Base-by-base conservation (phyloP, 2,888 invertebrate genomes). In the Amphipyra tragopoginis region DNA sequence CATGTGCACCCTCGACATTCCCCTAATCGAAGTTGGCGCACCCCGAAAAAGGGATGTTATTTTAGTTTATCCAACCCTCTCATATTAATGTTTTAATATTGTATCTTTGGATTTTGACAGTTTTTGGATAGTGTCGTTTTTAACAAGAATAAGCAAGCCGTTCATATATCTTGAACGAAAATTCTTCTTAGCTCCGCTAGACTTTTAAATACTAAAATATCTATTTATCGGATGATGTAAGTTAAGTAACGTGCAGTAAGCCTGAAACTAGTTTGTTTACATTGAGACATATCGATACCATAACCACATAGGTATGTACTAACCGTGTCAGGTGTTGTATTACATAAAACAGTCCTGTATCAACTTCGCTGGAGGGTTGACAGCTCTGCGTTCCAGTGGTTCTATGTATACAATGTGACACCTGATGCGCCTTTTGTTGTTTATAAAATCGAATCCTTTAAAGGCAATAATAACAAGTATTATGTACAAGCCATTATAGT, bases 1-100 rank as follows among this genome's bases (percentile, higher is more conserved):
- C 90, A 88, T 88, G 82, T 86, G 87, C 93, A 92, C 94, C 94
- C 94, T 93, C 87, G 78, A 88, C 77, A 74, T 85, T 92, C 92
- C 93, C 93, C 94, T 90, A 91, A 90, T 88, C 85, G 84, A 80
- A 88, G 87, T 88, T 85, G 84, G 79, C 87, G 87, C 91, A 91
- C 93, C 92, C 93, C 89, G 86, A 89, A 86, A 89, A 86, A 86
- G 89, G 90, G 86, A 81, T 86, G 77, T 82, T 91, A 90, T 91
- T 91, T 93, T 90, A 91, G 86, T 86, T 72, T 73, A 72, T 65
- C 72, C 79, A 81, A 77, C 85, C 81, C 80, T 83, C 80, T 78
- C 57, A 38, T 43, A 66, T 34, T 54, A 54, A 50, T 56, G 34
- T 51, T 66, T 29, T 21, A 21, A 21, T 21, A 29, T 29, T 29